Base-by-base conservation (phyloP, 35 echinoderm and acorn worm species). In the Apostichopus parvimensis region DNA sequence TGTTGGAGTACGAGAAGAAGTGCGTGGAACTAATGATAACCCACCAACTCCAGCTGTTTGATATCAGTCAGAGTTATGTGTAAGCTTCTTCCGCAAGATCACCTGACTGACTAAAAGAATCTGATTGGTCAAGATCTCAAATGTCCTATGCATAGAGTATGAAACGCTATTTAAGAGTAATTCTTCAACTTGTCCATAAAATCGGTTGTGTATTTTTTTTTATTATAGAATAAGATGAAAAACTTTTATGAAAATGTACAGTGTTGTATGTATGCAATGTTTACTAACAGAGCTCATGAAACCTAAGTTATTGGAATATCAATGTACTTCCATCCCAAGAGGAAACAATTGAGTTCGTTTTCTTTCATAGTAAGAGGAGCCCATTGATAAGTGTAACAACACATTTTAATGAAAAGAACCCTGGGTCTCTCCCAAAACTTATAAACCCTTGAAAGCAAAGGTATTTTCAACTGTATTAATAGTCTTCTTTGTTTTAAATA, bases 1-100 rank as follows among this genome's bases (percentile, higher is more conserved):
- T 99, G 86, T 72, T 98, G 7, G 75, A 94, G 65, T 99, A 80
- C 87, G 95, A 99, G 87, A 95, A 96, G 60, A 96, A 93, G 83
- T 91, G 93, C 5, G 93, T 99, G 0, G 95, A 99, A 88, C 77
- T 96, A 14, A 91, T 99, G 84, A 94, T 99, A 10, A 54, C 86
- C 45, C 83, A 96, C 45, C 93, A 91, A 18, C 81, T 92, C 13
- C 76, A 70, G 45, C 54, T 98, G 4, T 98, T 98, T 90, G 94
- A 94, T 75, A 88, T 88, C 18, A 88, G 45, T 54, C 86, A 88
- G 60, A 88, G 86, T 57, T 88, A 88, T 88, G 86, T 88, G 64
- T 88, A 88, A 64, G 34, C 34, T 45, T 84, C 53, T 84, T 60
- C 6, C 17, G 14, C 15, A 7, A 75, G 2, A 75, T 22, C 71